Conservation (phyloP, 2,113 vertebrate genomes). For the Sialia sialis region DNA sequence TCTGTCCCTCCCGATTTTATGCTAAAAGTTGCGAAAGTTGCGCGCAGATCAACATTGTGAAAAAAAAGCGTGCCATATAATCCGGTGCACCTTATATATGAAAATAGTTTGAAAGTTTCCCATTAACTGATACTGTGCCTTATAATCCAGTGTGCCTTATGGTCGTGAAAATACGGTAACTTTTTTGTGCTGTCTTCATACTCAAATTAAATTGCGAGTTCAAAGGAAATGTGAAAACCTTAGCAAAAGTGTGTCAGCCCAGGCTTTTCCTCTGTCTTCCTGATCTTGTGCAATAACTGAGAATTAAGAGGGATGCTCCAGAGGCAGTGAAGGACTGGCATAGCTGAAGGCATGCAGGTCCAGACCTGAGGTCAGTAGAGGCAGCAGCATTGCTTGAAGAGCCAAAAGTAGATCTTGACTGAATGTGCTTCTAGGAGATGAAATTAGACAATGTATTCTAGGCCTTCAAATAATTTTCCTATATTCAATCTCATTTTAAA, state of each 20-base stretch:
- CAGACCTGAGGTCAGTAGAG: neutral
- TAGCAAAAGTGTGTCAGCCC: neutral
- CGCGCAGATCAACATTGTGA: too few species aligned
- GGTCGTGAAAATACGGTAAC: too few species aligned
- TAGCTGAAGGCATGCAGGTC: neutral
- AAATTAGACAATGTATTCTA: neutral
- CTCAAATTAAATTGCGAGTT: neutral
- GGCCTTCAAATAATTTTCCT: neutral
- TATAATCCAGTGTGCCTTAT: too few species aligned
- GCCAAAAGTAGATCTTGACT: neutral
- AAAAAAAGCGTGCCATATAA: too few species aligned
- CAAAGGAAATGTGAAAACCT: neutral
- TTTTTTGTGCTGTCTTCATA: neutral
- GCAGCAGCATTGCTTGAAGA: neutral
- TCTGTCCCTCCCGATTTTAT: too few species aligned
- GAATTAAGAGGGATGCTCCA: neutral
- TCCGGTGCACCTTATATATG: too few species aligned
- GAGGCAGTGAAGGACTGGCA: neutral
- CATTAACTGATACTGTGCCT: too few species aligned
- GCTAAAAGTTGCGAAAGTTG: too few species aligned
- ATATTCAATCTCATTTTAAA: neutral
- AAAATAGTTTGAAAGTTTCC: too few species aligned
- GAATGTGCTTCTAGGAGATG: neutral
- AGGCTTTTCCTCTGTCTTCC: neutral
- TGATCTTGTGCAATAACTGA: neutral